Evolutionary conservation across 1,140 invertebrate genomes (phyloP).

Genomic region (Zaprionus camerounensis): DNA sequence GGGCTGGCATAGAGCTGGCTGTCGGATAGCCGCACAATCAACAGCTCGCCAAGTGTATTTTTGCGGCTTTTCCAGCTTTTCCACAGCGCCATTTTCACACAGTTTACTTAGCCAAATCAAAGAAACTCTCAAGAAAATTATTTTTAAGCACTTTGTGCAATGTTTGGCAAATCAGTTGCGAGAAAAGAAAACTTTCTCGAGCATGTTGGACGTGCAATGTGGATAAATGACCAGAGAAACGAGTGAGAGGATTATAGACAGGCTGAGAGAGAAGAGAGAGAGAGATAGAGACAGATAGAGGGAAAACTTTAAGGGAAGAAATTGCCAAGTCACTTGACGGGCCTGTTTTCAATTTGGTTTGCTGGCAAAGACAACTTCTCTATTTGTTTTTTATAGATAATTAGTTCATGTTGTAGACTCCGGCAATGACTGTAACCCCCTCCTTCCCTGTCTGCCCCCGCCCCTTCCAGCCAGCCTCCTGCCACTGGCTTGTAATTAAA

Average conservation of each 20-base stretch:
- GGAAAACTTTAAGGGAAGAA: not conserved
- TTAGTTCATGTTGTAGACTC: conserved; percentile 8
- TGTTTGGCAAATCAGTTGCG: conserved; percentile 22
- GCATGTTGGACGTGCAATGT: not conserved
- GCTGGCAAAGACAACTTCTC: no score
- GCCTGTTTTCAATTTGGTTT: conserved; percentile 4
- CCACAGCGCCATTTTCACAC: conserved; percentile 45
- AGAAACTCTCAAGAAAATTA: conserved; percentile 76
- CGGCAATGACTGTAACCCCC: not conserved
- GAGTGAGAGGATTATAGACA: not conserved
- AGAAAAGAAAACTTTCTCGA: not conserved
- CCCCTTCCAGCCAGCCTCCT: not conserved
- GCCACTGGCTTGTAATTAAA: conserved; percentile 67
- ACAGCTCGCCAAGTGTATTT: conserved; percentile 25
- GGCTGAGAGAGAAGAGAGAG: not conserved
- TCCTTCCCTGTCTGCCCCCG: not conserved
- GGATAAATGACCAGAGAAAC: not conserved
- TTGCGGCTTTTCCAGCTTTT: conserved; percentile 43
- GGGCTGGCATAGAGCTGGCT: no score
- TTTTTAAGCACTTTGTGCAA: conserved; percentile 54
- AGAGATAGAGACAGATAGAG: not conserved
- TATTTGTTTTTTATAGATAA: not conserved
- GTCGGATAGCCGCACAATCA: conserved; percentile 30
- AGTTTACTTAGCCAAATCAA: conserved; percentile 82
- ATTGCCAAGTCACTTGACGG: not conserved